Evolutionary conservation across 2,113 vertebrate genomes (phyloP), one percentile per base, ranked within the genome.

Genomic region (Bambusicola thoracicus): DNA sequence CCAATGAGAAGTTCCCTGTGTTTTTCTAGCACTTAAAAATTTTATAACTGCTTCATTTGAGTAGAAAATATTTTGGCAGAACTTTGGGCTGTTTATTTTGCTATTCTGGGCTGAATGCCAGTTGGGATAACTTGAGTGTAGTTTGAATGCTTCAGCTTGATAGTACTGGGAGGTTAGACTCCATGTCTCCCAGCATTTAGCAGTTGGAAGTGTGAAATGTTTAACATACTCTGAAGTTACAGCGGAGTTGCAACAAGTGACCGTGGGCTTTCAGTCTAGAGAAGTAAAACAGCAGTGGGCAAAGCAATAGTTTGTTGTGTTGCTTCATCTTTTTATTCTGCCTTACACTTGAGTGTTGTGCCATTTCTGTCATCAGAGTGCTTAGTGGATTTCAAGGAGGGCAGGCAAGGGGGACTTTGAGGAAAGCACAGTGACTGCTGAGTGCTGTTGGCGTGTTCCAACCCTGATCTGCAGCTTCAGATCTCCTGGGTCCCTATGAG

Each of bases 1-100:
- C 15, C 77, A 24, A 62, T 44, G 51, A 73, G 66, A 13, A 10
- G 18, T 62, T 89, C 83, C 8, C 16, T 62, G 3, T 46, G 19
- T n/a, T 3, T 68, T 85, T 89, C 63, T 70, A 76, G 59, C 34
- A 49, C 44, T 96, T 74, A 55, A 29, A 30, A 73, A n/a, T 77
- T 14, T 63, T 81, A 9, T 32, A 91, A 74, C 30, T 89, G 44
- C 75, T 59, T 77, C 12, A 24, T 79, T 72, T 79, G 56, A 81
- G 38, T 69, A 83, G 76, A 77, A 95, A 83, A 70, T 90, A 43
- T 72, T 93, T 96, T 94, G 92, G 88, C 87, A 91, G 63, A 49
- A 67, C 32, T 85, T 77, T 0, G 22, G 80, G 81, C 24, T 85
- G 65, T 82, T 85, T 62, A 40, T 92, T 91, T 95, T 91, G 79